phyloP scores from a whole-genome alignment of 2,888 invertebrate genomes.

The Tenthredo notha region DNA sequence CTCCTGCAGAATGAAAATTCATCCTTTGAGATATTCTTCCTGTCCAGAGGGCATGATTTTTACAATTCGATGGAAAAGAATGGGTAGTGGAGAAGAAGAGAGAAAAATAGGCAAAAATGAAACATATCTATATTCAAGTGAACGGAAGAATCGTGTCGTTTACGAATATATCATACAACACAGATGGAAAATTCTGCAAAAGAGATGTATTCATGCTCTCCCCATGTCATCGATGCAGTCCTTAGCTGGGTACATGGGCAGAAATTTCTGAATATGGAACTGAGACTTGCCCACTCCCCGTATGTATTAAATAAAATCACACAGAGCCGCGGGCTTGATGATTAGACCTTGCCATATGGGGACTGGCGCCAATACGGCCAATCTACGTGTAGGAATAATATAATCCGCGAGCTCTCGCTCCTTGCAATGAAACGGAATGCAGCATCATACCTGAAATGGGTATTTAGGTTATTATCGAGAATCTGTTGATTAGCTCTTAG shows the following conservation, averaged over 20 bases:
- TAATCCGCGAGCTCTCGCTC: neutral
- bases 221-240: neutral
- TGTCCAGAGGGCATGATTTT: neutral
- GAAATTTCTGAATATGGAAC: slow-evolving; percentile 12
- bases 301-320: slow-evolving; percentile 37
- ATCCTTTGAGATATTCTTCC: too few species aligned
- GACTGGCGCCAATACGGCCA: slow-evolving; percentile 59
- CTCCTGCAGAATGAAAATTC: too few species aligned
- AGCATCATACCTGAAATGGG: slow-evolving; percentile 60
- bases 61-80: neutral
- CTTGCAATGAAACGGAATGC: slow-evolving; percentile 10
- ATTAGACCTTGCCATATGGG: slow-evolving; percentile 61
- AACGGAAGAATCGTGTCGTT: neutral
- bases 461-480: slow-evolving; percentile 65
- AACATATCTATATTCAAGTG: neutral
- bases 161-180: neutral
- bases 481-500: slow-evolving; percentile 19
- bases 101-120: neutral
- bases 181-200: neutral
- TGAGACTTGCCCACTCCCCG: slow-evolving; percentile 1
- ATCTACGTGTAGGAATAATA: slow-evolving; percentile 39
- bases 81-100: neutral
- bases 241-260: neutral
- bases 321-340: neutral
- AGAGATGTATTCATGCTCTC: neutral